A percentile compares a stretch with the other conserved stretches of the same genome.
Conservation (phyloP, 2,113 vertebrate genomes). For the Campylomormyrus numenius region DNA sequence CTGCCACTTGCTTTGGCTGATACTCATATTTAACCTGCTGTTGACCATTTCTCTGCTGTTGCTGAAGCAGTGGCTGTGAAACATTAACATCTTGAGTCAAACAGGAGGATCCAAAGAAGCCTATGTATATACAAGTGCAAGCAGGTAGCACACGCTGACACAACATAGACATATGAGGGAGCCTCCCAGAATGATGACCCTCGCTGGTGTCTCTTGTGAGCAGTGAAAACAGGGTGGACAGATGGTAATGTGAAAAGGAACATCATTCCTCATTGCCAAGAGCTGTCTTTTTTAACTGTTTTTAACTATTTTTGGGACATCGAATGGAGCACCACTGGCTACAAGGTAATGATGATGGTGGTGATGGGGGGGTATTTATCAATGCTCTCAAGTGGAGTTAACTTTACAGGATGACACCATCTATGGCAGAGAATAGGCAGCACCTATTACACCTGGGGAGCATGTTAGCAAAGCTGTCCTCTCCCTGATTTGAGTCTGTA, state of each 20-base stretch:
- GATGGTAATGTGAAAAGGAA: background rate
- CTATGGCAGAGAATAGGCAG: background rate
- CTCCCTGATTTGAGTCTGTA: background rate
- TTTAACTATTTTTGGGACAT: background rate
- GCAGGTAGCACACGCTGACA: background rate
- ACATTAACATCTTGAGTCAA: background rate
- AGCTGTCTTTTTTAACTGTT: background rate
- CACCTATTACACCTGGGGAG: background rate
- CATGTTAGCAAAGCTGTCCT: background rate
- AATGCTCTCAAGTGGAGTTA: background rate
- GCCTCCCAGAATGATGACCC: background rate
- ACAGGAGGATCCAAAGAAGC: background rate
- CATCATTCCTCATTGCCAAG: background rate
- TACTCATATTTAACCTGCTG: background rate
- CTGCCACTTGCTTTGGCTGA: background rate
- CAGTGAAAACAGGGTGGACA: background rate
- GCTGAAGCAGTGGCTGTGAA: background rate
- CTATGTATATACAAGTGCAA: background rate
- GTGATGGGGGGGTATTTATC: background rate
- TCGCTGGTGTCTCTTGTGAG: background rate
- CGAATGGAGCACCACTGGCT: background rate
- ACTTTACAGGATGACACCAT: background rate
- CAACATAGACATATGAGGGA: background rate
- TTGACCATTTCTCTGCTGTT: background rate
- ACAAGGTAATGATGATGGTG: background rate